phyloP scores from a whole-genome alignment of 2,888 invertebrate species.

The Andrena bicolor region DNA sequence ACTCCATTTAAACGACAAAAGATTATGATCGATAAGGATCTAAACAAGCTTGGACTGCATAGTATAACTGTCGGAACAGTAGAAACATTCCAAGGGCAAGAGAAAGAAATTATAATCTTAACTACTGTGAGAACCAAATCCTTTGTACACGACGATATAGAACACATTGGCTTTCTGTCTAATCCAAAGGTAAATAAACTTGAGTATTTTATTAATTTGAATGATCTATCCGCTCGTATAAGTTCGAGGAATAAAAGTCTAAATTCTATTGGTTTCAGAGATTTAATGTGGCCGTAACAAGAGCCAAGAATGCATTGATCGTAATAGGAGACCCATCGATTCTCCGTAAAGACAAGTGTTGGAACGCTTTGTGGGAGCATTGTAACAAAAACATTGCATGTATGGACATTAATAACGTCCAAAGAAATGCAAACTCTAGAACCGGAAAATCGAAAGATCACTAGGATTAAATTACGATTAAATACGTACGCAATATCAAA shows the following conservation, averaged over 20 bases:
- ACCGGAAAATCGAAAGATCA: too few relatives aligned
- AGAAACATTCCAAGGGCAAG: slow-evolving; percentile 95
- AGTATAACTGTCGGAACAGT: slow-evolving; percentile 92
- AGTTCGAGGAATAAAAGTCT: slow-evolving; percentile 7
- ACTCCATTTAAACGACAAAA: slow-evolving; percentile 86
- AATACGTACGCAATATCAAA: not conserved
- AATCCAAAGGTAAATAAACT: slow-evolving; percentile 86
- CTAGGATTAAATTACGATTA: not conserved
- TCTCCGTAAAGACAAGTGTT: slow-evolving; percentile 77
- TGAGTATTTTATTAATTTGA: not conserved
- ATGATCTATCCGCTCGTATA: not conserved
- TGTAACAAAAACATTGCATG: slow-evolving; percentile 73
- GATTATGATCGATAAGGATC: slow-evolving; percentile 85
- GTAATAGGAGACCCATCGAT: slow-evolving; percentile 86
- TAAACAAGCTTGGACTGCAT: slow-evolving; percentile 81
- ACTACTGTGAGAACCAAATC: slow-evolving; percentile 91
- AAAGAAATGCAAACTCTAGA: too few relatives aligned
- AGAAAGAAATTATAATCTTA: slow-evolving; percentile 92
- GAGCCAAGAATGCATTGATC: slow-evolving; percentile 90
- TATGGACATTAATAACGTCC: not conserved
- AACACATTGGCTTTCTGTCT: slow-evolving; percentile 86
- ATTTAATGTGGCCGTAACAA: slow-evolving; percentile 91
- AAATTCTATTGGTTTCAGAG: slow-evolving; percentile 79
- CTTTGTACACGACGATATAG: slow-evolving; percentile 87
- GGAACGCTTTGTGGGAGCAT: slow-evolving; percentile 76